Base-by-base conservation (phyloP, 2,888 invertebrate species). In the Acrobasis suavella region DNA sequence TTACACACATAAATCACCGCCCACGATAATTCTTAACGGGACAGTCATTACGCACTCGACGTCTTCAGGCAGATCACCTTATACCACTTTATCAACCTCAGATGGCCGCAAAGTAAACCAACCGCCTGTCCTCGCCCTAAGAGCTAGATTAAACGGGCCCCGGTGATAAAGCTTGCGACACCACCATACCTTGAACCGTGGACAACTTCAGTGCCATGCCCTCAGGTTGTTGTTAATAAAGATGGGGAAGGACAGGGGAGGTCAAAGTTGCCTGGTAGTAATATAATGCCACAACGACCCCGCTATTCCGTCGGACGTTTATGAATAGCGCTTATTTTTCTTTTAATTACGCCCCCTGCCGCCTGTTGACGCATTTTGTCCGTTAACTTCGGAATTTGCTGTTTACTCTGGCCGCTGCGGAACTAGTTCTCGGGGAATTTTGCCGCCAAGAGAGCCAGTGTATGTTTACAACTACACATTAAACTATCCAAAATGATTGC, bases 251-350 rank as follows among this genome's bases (percentile, higher is more conserved):
- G 67, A 64, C 64, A 58, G 65, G 69, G 69, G 58, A 71, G 86
- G 65, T 79, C 89, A 69, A 37, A 62, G 39, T 66, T 62, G 62
- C 64, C 67, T 83, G 89, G 91, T 71, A 66, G 77, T 71, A 72
- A 78, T 83, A 83, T 87, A 87, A 88, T 81, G 75, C 82, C 80
- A 71, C 81, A 75, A 80, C 83, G 84, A 81, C 81, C 82, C 74
- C 74, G 85, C 85, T 81, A 85, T 90, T 84, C 78, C 80, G 74
- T 72, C 70, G 73, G 92, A 91, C 92, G 78, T 90, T 89, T 90
- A 91, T 91, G 89, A 91, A 91, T 91, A 85, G 87, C 81, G 78
- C 85, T 88, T 91, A 90, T 91, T 89, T 91, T 91, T 91, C 92
- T 91, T 91, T 91, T 91, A 91, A 91, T 91, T 91, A 91, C 85